A percentile compares a stretch with the other conserved stretches of the same genome.
Conservation (phyloP, 2,113 vertebrate genomes). For the Poeciliopsis occidentalis region DNA sequence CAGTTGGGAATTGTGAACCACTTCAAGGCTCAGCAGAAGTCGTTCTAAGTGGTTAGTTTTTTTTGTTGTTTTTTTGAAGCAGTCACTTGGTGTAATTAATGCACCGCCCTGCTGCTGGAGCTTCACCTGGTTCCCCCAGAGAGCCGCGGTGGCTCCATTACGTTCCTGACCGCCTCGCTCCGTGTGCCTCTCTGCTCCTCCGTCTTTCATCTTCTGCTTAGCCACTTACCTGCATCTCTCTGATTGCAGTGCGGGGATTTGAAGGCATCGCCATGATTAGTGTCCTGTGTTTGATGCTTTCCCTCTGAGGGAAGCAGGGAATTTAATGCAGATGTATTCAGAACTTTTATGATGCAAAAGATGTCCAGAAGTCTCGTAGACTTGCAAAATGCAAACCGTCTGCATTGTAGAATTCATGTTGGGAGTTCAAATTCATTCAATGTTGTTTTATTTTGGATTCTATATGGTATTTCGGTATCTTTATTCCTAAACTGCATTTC, state of each 20-base stretch:
- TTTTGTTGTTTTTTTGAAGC: conserved; percentile 26
- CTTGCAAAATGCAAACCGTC: neutral
- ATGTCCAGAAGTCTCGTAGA: neutral
- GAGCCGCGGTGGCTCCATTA: conserved; percentile 17
- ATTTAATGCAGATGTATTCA: conserved; percentile 22
- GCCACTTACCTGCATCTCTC: conserved; percentile 30
- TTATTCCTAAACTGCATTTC: neutral
- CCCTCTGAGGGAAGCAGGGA: neutral
- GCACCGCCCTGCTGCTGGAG: conserved; percentile 16
- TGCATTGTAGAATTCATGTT: neutral
- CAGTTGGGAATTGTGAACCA: neutral
- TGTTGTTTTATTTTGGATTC: neutral
- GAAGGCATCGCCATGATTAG: conserved; percentile 40
- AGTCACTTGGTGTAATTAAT: conserved; percentile 52
- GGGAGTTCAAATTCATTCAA: conserved; percentile 9
- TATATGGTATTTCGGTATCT: neutral
- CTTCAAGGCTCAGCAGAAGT: conserved; percentile 10
- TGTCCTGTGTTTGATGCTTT: conserved; percentile 40
- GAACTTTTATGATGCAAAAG: neutral
- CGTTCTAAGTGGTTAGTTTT: conserved; percentile 37
- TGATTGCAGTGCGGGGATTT: conserved; percentile 44
- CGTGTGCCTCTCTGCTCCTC: conserved; percentile 5
- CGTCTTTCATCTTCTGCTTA: conserved; percentile 48
- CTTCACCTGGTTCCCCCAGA: conserved; percentile 40
- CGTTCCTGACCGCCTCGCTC: conserved; percentile 26